These are phyloP conservation scores for Smittia sp. DNA, from an alignment of 2,888 invertebrate genomes.

Conservation along the genomic window DNA sequence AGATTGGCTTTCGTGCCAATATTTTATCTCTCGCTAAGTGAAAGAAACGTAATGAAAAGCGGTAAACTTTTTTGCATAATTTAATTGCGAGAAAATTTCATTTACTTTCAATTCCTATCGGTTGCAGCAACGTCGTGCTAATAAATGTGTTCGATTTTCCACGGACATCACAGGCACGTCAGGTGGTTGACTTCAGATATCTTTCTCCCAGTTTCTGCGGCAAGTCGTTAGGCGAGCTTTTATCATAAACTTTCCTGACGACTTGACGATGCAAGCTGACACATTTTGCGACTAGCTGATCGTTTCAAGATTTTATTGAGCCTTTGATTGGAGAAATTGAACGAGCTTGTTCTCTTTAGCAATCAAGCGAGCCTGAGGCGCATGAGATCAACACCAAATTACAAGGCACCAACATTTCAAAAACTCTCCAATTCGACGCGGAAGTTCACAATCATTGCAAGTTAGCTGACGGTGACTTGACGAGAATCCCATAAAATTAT, in stretches of 20 bases:
- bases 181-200: neutral
- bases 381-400: too few species aligned
- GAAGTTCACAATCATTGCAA: too few species aligned
- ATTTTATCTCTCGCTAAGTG: conserved; percentile 14
- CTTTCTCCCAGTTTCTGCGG: neutral
- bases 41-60: conserved; percentile 9
- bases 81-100: conserved; percentile 31
- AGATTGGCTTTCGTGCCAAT: conserved; percentile 38
- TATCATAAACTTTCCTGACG: neutral
- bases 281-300: conserved; percentile 2
- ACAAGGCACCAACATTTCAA: too few species aligned
- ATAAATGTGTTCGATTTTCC: conserved; percentile 15
- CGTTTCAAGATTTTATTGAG: too few species aligned
- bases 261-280: neutral
- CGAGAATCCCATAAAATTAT: too few species aligned
- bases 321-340: too few species aligned
- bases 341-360: too few species aligned
- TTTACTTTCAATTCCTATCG: conserved; percentile 19
- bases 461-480: too few species aligned
- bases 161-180: conserved; percentile 18
- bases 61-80: conserved; percentile 39
- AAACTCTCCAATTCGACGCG: too few species aligned
- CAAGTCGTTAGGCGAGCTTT: conserved; percentile 6
- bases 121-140: neutral
- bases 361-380: too few species aligned